A percentile compares a stretch with the other conserved stretches of the same genome.
Conservation (phyloP, 2,797 vertebrate genomes). For the Poecile montanus region DNA sequence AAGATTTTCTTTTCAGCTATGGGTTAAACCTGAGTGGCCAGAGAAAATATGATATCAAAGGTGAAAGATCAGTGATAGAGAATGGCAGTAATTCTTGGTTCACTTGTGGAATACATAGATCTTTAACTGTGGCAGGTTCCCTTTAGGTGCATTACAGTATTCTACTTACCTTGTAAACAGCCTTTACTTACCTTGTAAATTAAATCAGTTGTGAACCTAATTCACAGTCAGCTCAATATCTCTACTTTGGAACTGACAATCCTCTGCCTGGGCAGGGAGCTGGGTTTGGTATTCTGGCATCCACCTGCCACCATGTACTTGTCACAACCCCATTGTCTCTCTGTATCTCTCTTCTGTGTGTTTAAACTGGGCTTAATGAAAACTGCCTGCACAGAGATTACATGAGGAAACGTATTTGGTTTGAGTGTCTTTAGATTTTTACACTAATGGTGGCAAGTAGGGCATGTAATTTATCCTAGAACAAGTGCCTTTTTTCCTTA, state of each 20-base stretch:
- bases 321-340: fast-evolving
- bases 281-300: background rate
- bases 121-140: fast-evolving
- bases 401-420: background rate
- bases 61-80: background rate
- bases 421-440: background rate
- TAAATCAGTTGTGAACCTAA: background rate
- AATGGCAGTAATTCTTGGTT: background rate
- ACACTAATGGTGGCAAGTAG: background rate
- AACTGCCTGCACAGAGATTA: background rate
- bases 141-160: background rate
- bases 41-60: background rate
- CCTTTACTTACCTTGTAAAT: background rate
- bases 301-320: background rate
- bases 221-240: background rate
- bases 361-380: background rate
- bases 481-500: background rate
- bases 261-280: background rate
- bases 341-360: background rate
- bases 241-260: background rate
- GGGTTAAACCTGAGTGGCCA: background rate
- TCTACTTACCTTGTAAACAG: background rate
- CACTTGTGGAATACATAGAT: background rate
- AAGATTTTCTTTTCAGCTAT: background rate
- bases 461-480: background rate